Evolutionary conservation across 2,797 vertebrate species (phyloP).

Genomic region (Glossophaga mutica): DNA sequence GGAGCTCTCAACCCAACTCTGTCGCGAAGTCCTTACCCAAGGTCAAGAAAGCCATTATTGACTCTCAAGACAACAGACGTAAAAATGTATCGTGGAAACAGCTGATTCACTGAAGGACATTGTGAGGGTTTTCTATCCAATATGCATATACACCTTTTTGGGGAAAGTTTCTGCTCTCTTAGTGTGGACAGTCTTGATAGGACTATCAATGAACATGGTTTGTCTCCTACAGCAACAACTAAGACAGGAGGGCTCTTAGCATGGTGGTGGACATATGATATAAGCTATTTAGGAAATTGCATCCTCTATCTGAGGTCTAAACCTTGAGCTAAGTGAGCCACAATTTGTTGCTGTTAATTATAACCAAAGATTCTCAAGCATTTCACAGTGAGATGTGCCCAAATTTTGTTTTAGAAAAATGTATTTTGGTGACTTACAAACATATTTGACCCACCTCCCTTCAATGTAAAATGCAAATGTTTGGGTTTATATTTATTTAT

Average conservation of each 20-base stretch:
- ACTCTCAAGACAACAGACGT: not conserved
- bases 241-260: not conserved
- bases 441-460: not conserved
- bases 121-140: not conserved
- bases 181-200: not conserved
- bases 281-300: not conserved
- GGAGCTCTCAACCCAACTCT: not conserved
- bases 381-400: not conserved
- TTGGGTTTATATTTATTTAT: not conserved
- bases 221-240: not conserved
- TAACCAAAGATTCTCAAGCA: not conserved
- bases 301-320: not conserved
- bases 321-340: not conserved
- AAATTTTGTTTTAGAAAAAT: not conserved
- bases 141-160: not conserved
- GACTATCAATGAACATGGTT: not conserved
- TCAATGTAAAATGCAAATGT: slow-evolving; percentile 19
- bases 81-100: not conserved
- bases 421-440: not conserved
- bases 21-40: not conserved
- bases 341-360: not conserved
- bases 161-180: not conserved
- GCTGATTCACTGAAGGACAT: not conserved
- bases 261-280: not conserved
- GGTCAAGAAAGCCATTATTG: not conserved